These are phyloP conservation scores for Zygothrica quintamaculata DNA, from an alignment of 2,888 invertebrate genomes.

Conservation along the genomic window DNA sequence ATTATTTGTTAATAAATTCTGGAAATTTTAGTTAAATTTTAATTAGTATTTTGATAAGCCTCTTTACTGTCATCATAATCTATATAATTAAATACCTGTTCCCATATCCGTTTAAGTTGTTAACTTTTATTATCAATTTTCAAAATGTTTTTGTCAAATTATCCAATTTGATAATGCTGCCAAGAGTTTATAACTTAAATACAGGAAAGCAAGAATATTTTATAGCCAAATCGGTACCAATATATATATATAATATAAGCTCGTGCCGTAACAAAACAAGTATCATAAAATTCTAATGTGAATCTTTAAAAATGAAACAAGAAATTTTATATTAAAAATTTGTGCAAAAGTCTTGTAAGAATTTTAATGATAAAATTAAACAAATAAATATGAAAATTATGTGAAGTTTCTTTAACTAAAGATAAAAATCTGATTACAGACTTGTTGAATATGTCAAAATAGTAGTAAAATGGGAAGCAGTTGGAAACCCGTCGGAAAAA, in stretches of 20 bases:
- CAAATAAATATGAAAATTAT: conserved; percentile 6
- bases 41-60: no score
- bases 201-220: conserved; percentile 11
- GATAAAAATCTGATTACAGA: no score
- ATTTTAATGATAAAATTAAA: conserved; percentile 8
- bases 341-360: conserved; percentile 20
- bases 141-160: conserved; percentile 36
- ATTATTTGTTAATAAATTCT: no score
- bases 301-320: conserved; percentile 52
- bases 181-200: conserved; percentile 6
- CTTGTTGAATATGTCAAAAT: no score
- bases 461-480: no score
- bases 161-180: conserved; percentile 48
- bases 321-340: conserved; percentile 13
- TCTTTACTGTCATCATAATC: no score
- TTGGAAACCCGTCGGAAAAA: neutral
- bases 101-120: conserved; percentile 35
- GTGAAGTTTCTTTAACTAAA: no score
- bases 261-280: no score
- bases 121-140: conserved; percentile 23
- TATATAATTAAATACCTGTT: conserved; percentile 7
- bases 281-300: conserved; percentile 51
- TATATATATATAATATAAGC: no score
- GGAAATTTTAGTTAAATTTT: no score
- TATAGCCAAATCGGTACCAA: conserved; percentile 21